Evolutionary conservation across 2,888 invertebrate species (phyloP).

Genomic region (Tinea pellionella): DNA sequence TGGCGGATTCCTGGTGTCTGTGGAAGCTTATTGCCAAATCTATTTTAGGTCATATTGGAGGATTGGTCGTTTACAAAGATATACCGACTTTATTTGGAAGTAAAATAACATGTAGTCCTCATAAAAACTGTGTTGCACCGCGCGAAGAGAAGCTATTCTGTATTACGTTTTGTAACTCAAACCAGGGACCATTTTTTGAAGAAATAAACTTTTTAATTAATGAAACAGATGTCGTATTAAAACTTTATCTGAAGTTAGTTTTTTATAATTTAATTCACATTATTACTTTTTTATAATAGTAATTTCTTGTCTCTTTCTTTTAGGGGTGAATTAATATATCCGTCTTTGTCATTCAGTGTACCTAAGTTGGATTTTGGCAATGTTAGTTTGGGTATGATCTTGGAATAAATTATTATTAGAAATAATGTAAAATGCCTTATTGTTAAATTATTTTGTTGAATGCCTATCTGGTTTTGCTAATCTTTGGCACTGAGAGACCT

Average conservation of each 20-base stretch:
- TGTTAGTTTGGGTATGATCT: slow-evolving; percentile 64
- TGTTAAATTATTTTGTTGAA: too few relatives aligned
- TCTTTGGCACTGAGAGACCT: too few relatives aligned
- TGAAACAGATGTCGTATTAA: slow-evolving; percentile 68
- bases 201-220: slow-evolving; percentile 68
- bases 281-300: not conserved
- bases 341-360: slow-evolving; percentile 65
- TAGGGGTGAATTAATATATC: slow-evolving; percentile 73
- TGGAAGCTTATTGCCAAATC: not conserved
- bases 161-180: slow-evolving; percentile 66
- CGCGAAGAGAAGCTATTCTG: slow-evolving; percentile 63
- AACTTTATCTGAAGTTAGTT: slow-evolving; percentile 68
- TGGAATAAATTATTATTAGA: not conserved
- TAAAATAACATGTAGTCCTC: slow-evolving; percentile 60
- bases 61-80: slow-evolving; percentile 58
- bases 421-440: too few relatives aligned
- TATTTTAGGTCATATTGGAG: slow-evolving; percentile 68
- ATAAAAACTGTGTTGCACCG: slow-evolving; percentile 49
- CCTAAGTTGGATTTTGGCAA: slow-evolving; percentile 67
- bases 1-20: not conserved
- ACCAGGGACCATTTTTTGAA: slow-evolving; percentile 73
- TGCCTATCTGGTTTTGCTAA: too few relatives aligned
- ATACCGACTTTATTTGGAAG: slow-evolving; percentile 68
- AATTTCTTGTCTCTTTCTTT: slow-evolving; percentile 23
- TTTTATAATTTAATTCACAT: too few relatives aligned